Evolutionary conservation across 2,888 invertebrate genomes (phyloP).

Genomic region (Tetrapedia diversipes): DNA sequence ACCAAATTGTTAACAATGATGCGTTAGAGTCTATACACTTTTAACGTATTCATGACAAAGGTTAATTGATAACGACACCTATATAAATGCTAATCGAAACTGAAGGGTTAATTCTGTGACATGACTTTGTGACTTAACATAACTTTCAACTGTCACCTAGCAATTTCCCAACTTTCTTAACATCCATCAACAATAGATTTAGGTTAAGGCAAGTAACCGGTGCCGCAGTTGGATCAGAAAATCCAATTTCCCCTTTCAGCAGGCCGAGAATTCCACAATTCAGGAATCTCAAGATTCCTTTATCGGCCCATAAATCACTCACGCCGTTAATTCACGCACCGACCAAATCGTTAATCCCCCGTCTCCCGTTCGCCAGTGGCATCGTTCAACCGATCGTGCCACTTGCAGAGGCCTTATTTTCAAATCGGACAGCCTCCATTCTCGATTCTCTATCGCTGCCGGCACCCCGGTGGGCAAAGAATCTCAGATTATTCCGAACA

Average conservation of each 20-base stretch:
- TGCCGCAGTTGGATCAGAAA: not conserved
- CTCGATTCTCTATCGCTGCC: slow-evolving; percentile 27
- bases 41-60: no score
- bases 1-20: no score
- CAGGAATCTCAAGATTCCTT: not conserved
- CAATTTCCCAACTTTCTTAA: not conserved
- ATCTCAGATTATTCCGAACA: slow-evolving; percentile 47
- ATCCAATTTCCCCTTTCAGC: no score
- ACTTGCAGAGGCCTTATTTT: not conserved
- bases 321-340: no score
- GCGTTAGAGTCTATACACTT: no score
- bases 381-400: not conserved
- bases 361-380: not conserved
- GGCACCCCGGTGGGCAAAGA: slow-evolving; percentile 35
- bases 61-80: no score
- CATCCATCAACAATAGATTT: not conserved
- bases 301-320: not conserved
- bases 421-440: slow-evolving; percentile 17
- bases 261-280: no score
- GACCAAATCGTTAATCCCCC: not conserved
- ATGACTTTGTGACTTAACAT: no score
- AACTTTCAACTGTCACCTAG: not conserved
- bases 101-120: no score
- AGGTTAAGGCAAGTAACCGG: not conserved
- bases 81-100: no score